These are phyloP conservation scores for Trichomalopsis sarcophagae DNA, from an alignment of 1,140 invertebrate genomes.

Conservation along the genomic window DNA sequence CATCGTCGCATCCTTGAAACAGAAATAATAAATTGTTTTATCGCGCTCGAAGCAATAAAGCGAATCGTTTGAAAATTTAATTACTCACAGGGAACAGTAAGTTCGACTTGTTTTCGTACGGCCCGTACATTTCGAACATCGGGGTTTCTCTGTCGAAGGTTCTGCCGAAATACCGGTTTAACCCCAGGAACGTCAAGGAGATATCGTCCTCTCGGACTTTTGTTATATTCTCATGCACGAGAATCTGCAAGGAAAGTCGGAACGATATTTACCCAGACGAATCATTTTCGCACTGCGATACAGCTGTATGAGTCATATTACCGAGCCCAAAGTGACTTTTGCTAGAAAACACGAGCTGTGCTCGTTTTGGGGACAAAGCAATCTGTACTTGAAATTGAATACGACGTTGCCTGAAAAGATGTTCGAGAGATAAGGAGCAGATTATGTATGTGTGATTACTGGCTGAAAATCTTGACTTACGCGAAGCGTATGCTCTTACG, in stretches of 20 bases:
- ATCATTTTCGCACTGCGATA: neutral
- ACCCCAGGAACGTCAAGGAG: neutral
- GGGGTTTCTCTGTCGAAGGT: slow-evolving; percentile 3
- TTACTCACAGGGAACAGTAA: slow-evolving; percentile 12
- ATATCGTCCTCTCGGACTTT: slow-evolving; percentile 18
- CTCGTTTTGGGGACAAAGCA: neutral
- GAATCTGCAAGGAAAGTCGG: neutral
- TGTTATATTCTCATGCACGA: neutral
- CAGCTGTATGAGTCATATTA: neutral
- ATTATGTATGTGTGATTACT: neutral
- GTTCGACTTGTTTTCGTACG: neutral
- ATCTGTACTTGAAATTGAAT: neutral
- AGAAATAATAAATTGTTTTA: neutral
- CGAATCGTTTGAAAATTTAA: neutral
- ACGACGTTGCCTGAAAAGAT: neutral
- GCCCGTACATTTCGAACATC: slow-evolving; percentile 21
- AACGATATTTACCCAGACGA: neutral
- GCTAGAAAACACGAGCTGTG: slow-evolving; percentile 6
- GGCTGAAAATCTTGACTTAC: neutral
- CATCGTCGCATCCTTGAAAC: neutral
- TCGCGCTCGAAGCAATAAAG: neutral
- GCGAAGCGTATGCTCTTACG: neutral
- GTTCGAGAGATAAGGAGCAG: neutral
- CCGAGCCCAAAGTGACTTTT: slow-evolving; percentile 20
- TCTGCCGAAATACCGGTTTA: slow-evolving; percentile 7